Evolutionary conservation across 2,888 invertebrate species (phyloP), one percentile per base, ranked within the genome.

Genomic region (Drosophila neonasuta): DNA sequence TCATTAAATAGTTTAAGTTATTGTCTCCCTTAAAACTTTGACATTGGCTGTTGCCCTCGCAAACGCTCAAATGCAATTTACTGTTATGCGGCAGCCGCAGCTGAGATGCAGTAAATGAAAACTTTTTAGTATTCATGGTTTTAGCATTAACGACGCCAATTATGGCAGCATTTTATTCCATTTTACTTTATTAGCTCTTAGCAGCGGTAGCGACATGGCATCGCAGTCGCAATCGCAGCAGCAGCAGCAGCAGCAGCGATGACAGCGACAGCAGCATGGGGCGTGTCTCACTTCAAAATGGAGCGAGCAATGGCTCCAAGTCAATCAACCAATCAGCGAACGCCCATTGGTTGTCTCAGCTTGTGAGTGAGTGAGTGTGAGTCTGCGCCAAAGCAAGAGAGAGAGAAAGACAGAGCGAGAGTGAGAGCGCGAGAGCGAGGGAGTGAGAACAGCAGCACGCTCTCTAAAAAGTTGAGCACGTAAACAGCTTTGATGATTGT

Each of bases 91-190:
- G 6, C 24, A 60, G 59, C 41, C 54, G 24, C 80, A 60, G 72
- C 62, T 68, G 34, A 72, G 72, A 66, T 73, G 73, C 70, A 81
- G 58, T 70, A 74, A 64, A 68, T 71, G 64, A 68, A 70, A 86
- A 72, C 55, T 77, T 86, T 77, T 86, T 80, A 84, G 71, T 84
- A 79, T 84, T 86, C 81, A 84, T 84, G 85, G 81, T 80, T 81
- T 79, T 54, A 74, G 77, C 87, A 81, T 81, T 85, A 83, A 83
- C 80, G 84, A 78, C 63, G 65, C 67, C 85, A 86, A 83, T 83
- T 84, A 83, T 83, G 85, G 87, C 81, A 73, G 71, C 79, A 59
- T 81, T 83, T 83, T 84, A 84, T 83, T 81, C 70, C 62, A 78
- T 72, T 82, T 74, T 68, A 73, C 72, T 71, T 86, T 81, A 80